Evolutionary conservation across 2,113 vertebrate species (phyloP), one percentile per base, ranked within the genome.

Genomic region (Greenwoodochromis staneri): DNA sequence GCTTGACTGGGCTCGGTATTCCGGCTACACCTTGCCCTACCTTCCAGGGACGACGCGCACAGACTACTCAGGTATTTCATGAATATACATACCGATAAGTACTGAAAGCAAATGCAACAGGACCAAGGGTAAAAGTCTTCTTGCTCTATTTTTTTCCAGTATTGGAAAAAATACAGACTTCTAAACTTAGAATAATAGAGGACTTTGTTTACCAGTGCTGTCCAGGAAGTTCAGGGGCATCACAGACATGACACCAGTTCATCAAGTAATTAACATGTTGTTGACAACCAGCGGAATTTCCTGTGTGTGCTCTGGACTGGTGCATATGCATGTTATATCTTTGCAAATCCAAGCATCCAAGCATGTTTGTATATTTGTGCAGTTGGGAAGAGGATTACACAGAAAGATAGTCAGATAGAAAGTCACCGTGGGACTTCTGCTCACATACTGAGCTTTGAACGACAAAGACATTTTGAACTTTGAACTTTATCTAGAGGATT

Each of bases 11-110:
- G 88, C 95, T 96, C 14, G 97, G 97, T 89, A 95, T 96, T 57
- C 96, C 97, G 7, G 92, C 96, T 16, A 95, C 96, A 88, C 97
- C 97, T 2, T 96, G 97, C 88, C 97, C 96, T 83, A 97, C 97
- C 94, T 98, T 98, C 97, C 98, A 98, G 91, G 98, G 98, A 88
- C 96, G 99, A 3, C 97, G 98, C 19, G 98, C 98, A 0, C 98
- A 98, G 95, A 99, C 99, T 11, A 97, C 99, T 85, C 98, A 99
- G 97, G 99, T n/a, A 14, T 14, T 81, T 85, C 24, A 19, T 13
- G 40, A 36, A 29, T 17, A 14, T 49, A 12, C 3, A 49, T 34
- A 29, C 31, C 1, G 4, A 86, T 51, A 73, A 38, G 19, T 29
- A 27, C 9, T 40, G 12, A 87, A 69, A 84, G 9, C 24, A 69